These are phyloP conservation scores for Brachionus angularis DNA, from an alignment of 1,140 invertebrate species.

Conservation along the genomic window DNA sequence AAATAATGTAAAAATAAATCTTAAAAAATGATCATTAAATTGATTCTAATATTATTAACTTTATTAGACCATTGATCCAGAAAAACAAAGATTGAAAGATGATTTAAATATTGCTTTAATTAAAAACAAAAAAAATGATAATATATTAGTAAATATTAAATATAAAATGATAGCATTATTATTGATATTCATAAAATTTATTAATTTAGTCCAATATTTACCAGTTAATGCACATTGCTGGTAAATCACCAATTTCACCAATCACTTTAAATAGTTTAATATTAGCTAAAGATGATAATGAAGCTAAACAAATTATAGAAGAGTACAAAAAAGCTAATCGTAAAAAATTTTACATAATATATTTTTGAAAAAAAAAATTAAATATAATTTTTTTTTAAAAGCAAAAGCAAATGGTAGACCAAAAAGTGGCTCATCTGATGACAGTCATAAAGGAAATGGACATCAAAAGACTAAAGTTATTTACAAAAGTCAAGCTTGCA, in stretches of 20 bases:
- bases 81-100: conserved; percentile 39
- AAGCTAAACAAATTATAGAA: neutral
- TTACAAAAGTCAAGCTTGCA: conserved; percentile 26
- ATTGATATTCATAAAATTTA: neutral
- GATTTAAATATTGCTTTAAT: conserved; percentile 27
- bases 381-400: neutral
- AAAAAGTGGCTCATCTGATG: conserved; percentile 29
- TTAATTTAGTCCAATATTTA: neutral
- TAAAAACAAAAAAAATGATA: conserved; percentile 19
- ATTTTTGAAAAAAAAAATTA: neutral
- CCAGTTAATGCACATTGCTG: conserved; percentile 9
- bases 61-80: conserved; percentile 28
- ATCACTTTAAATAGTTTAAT: conserved; percentile 6
- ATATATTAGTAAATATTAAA: neutral
- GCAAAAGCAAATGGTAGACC: neutral
- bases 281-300: conserved; percentile 16
- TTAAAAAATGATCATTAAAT: neutral
- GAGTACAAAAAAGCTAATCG: neutral
- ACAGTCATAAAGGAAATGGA: conserved; percentile 2
- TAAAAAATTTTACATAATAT: neutral
- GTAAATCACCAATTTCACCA: conserved; percentile 1
- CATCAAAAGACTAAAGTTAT: neutral
- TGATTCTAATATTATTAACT: neutral
- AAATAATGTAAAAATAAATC: conserved; percentile 1
- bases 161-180: neutral